phyloP scores from a whole-genome alignment of 2,888 invertebrate species.

The Acrobasis consociella region DNA sequence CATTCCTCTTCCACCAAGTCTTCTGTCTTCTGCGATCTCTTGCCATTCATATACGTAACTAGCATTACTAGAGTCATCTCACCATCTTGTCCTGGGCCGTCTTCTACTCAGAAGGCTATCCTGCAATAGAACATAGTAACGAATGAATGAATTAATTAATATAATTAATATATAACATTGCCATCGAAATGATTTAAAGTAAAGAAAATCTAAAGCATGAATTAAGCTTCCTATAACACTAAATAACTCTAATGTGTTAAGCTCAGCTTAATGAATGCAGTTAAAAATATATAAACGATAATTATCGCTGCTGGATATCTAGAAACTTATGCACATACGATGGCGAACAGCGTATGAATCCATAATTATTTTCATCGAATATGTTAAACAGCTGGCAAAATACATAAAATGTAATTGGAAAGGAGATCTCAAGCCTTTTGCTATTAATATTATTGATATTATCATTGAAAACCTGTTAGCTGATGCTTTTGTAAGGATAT shows the following conservation, averaged over 20 bases:
- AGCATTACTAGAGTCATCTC: too few species aligned
- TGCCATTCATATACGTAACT: too few species aligned
- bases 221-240: not conserved
- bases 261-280: conserved; percentile 3
- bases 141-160: too few species aligned
- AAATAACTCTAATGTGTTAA: conserved; percentile 18
- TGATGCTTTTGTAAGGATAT: conserved; percentile 17
- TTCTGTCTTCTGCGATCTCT: too few species aligned
- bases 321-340: not conserved
- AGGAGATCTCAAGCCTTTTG: conserved; percentile 13
- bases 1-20: too few species aligned
- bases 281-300: conserved; percentile 15
- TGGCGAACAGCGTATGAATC: conserved; percentile 12
- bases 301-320: conserved; percentile 15
- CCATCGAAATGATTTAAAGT: not conserved
- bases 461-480: conserved; percentile 16
- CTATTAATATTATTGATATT: conserved; percentile 23
- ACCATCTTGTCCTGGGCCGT: too few species aligned
- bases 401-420: conserved; percentile 23
- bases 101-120: too few species aligned
- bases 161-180: too few species aligned
- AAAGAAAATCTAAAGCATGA: not conserved
- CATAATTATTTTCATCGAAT: conserved; percentile 18
- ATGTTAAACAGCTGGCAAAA: conserved; percentile 19
- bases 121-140: too few species aligned